These are phyloP conservation scores for Pseudomugil gertrudae DNA, from an alignment of 2,797 vertebrate species.

Conservation along the genomic window DNA sequence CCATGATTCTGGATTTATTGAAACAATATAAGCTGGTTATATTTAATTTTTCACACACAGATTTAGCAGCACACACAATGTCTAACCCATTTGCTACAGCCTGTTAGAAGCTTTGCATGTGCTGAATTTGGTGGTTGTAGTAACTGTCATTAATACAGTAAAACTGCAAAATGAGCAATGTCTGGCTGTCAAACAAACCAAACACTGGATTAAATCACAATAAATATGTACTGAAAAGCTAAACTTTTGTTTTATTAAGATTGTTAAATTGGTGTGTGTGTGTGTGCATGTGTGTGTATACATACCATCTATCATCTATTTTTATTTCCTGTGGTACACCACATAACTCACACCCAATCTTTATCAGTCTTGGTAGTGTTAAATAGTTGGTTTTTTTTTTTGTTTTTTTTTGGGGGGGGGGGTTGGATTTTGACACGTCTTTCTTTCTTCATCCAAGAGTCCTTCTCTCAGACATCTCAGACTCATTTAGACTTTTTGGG, in stretches of 20 bases:
- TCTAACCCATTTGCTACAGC: slow-evolving; percentile 7
- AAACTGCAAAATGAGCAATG: neutral
- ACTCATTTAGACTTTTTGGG: neutral
- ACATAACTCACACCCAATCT: neutral
- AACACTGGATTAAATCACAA: neutral
- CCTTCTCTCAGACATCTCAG: neutral
- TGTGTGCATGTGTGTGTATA: no score
- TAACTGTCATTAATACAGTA: neutral
- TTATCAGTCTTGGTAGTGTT: neutral
- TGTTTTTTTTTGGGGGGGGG: neutral
- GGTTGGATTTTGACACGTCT: no score
- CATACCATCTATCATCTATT: neutral
- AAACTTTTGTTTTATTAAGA: no score
- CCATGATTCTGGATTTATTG: slow-evolving; percentile 69
- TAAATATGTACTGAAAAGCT: no score
- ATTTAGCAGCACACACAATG: slow-evolving; percentile 8
- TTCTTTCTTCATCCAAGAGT: neutral
- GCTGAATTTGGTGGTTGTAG: neutral
- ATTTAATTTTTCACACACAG: slow-evolving; percentile 35
- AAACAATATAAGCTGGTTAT: slow-evolving; percentile 73
- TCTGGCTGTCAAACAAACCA: neutral
- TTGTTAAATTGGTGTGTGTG: neutral
- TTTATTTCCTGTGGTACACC: neutral
- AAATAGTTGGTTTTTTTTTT: no score
- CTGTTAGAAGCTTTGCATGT: neutral